Evolutionary conservation across 2,113 vertebrate genomes (phyloP), one percentile per base, ranked within the genome.

Genomic region (Passer domesticus): DNA sequence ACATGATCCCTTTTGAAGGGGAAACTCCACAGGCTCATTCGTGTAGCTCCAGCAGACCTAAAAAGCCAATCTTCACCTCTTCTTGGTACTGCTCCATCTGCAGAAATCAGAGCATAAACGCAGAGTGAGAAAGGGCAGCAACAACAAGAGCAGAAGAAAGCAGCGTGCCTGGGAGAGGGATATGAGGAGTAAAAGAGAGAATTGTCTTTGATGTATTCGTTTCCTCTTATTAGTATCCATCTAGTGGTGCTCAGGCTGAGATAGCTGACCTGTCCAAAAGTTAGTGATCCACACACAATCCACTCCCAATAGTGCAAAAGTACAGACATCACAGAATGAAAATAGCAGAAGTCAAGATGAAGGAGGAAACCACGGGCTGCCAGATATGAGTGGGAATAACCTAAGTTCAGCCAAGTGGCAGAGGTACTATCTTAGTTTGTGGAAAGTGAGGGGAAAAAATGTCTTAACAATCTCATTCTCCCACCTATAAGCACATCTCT

Each of bases 201-300:
- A 76, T 74, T 94, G 76, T 74, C 89, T 97, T 97, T 97, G 94
- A 97, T 97, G 95, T 96, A 95, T 96, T 97, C 58, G 88, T 97
- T 97, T 96, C 94, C 92, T 97, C 97, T 96, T 97, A 97, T 97
- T 97, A 97, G 94, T 95, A 95, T 96, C 97, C 94, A 93, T 96
- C 92, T 97, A 96, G 96, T 96, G 94, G 93, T 95, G 95, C 81
- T 95, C 97, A 97, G 97, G 90, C 95, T 90, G 95, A 97, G 97
- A 94, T 89, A 92, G 96, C 96, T 97, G 97, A 97, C 97, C 97
- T 97, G 97, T 97, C 97, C 97, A 97, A 93, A 97, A 97, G 96
- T 97, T 97, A 97, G 96, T 96, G 96, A 97, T 96, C 96, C 93
- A 96, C 93, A 95, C 89, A 96, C 95, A 97, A 96, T 96, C 95